phyloP scores from a whole-genome alignment of 1,140 invertebrate species.

The Phthorimaea operculella region DNA sequence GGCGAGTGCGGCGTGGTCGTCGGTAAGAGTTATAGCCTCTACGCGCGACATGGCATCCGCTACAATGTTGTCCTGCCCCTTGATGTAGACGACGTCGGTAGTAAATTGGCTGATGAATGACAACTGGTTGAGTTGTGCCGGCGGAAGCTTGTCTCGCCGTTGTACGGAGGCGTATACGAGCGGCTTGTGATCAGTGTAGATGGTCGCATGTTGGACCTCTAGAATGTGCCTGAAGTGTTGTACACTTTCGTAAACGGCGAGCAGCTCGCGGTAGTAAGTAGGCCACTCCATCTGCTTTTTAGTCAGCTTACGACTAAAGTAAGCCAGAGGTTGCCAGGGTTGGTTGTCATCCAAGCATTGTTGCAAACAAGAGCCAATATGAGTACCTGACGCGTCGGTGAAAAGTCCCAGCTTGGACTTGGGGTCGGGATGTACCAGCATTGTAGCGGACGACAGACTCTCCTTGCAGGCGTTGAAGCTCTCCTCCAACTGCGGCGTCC shows the following conservation, averaged over 20 bases:
- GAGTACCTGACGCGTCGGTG: slow-evolving; percentile 44
- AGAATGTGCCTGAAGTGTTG: slow-evolving; percentile 56
- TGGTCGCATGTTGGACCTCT: slow-evolving; percentile 28
- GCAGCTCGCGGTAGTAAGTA: slow-evolving; percentile 40
- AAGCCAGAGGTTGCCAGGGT: slow-evolving; percentile 33
- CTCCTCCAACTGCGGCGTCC: slow-evolving; percentile 1
- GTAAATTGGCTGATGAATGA: slow-evolving; percentile 16
- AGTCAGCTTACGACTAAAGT: slow-evolving; percentile 44
- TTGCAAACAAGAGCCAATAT: slow-evolving; percentile 45
- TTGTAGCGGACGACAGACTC: slow-evolving; percentile 24
- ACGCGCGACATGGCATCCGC: slow-evolving; percentile 19
- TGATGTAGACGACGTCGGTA: slow-evolving; percentile 16
- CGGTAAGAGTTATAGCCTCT: slow-evolving; percentile 3
- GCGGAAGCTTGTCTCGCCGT: slow-evolving; percentile 17
- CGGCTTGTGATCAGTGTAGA: slow-evolving; percentile 59
- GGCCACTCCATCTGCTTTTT: slow-evolving; percentile 32
- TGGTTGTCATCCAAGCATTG: slow-evolving; percentile 20
- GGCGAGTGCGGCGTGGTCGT: slow-evolving; percentile 5
- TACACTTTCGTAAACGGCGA: slow-evolving; percentile 56
- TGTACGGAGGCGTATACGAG: slow-evolving; percentile 38
- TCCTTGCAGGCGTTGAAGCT: slow-evolving; percentile 47
- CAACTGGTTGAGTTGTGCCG: slow-evolving; percentile 14
- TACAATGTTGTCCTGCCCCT: slow-evolving; percentile 19
- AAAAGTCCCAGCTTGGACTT: slow-evolving; percentile 17
- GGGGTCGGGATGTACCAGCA: slow-evolving; percentile 23